These are phyloP conservation scores for Enteromius trimaculatus DNA, from an alignment of 2,797 vertebrate species.

Conservation along the genomic window DNA sequence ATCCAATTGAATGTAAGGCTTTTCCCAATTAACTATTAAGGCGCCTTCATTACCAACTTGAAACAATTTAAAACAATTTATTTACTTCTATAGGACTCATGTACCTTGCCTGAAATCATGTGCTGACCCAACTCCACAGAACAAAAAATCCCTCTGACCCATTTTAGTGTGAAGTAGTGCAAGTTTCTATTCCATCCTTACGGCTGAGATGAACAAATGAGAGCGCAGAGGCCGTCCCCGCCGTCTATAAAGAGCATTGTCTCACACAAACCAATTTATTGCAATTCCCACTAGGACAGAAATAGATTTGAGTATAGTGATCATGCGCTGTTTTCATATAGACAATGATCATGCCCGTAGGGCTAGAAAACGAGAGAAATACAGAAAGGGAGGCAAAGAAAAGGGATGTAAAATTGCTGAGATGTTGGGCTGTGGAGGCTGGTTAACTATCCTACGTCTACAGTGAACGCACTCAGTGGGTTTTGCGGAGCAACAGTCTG, in stretches of 20 bases:
- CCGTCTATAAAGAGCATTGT: slow-evolving; percentile 59
- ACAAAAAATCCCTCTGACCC: slow-evolving; percentile 77
- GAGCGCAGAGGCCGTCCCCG: slow-evolving; percentile 48
- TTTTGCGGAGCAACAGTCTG: neutral
- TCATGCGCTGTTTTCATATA: slow-evolving; percentile 59
- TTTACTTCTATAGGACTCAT: slow-evolving; percentile 67
- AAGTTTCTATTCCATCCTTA: slow-evolving; percentile 73
- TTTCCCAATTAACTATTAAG: slow-evolving; percentile 74
- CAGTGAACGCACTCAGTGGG: slow-evolving; percentile 18
- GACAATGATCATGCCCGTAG: slow-evolving; percentile 50
- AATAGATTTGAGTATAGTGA: slow-evolving; percentile 55
- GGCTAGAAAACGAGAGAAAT: slow-evolving; percentile 32
- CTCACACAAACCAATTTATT: slow-evolving; percentile 62
- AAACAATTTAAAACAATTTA: slow-evolving; percentile 76
- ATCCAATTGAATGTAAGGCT: neutral
- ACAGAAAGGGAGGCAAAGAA: slow-evolving; percentile 10
- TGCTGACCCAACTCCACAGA: slow-evolving; percentile 79
- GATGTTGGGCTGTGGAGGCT: slow-evolving; percentile 18
- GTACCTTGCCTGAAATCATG: slow-evolving; percentile 80
- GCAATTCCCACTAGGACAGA: slow-evolving; percentile 56
- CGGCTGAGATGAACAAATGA: slow-evolving; percentile 61
- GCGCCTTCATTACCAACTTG: slow-evolving; percentile 79
- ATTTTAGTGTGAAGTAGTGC: slow-evolving; percentile 79
- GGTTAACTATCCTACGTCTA: slow-evolving; percentile 33
- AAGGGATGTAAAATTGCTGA: slow-evolving; percentile 9